A percentile compares a stretch with the other conserved stretches of the same genome.
phyloP scores from a whole-genome alignment of 2,113 vertebrate genomes.

The Leucopternis melanops region DNA sequence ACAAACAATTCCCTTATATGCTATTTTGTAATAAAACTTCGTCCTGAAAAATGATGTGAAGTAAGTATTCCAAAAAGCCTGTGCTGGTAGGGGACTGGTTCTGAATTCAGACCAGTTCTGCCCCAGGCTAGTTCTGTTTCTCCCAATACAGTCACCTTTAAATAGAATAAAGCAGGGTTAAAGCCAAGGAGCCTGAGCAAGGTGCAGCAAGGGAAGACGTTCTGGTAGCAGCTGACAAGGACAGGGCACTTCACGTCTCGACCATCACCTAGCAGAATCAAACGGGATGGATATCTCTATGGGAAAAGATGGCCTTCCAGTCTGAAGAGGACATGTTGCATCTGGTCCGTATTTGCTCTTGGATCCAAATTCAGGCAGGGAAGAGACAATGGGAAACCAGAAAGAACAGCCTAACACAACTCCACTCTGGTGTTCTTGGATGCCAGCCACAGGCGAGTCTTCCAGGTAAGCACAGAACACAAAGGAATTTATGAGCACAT shows the following conservation, averaged over 20 bases:
- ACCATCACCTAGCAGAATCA: background rate
- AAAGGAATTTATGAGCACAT: slow-evolving; percentile 4
- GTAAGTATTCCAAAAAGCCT: background rate
- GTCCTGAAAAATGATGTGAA: background rate
- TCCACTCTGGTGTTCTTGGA: background rate
- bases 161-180: background rate
- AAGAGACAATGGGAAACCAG: background rate
- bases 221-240: background rate
- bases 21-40: background rate
- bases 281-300: background rate
- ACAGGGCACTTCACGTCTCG: background rate
- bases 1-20: background rate
- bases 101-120: background rate
- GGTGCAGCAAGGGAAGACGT: background rate
- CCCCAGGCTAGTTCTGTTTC: background rate
- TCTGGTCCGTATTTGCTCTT: background rate
- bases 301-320: background rate
- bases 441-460: background rate
- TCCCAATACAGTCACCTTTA: background rate
- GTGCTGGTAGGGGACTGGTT: background rate
- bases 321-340: background rate
- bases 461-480: slow-evolving; percentile 14
- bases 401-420: background rate
- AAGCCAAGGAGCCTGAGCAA: background rate
- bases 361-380: background rate